Evolutionary conservation across 2,888 invertebrate species (phyloP), one percentile per base, ranked within the genome.

Genomic region (Hyppa rectilinea): DNA sequence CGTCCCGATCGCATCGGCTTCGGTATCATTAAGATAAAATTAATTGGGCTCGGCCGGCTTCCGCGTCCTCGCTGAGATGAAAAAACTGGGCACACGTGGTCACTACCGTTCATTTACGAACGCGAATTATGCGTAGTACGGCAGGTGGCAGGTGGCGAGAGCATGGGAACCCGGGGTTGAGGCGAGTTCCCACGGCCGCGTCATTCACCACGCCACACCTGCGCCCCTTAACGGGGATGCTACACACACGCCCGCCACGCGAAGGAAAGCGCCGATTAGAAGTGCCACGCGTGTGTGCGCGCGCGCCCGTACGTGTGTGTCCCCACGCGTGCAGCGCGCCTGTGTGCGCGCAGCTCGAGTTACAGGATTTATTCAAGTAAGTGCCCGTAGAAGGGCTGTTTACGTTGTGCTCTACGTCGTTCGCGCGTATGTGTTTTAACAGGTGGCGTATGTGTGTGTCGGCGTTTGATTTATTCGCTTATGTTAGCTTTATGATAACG

Each of bases 31-130:
- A 94, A 92, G 94, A 92, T 92, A 92, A 93, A 93, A 93, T 94
- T 94, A 94, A 94, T 94, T 92, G 92, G 90, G 73, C 83, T 85
- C 92, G 92, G 92, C 93, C 92, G 92, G 93, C 94, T 96, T 95
- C 95, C 95, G 95, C 93, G 92, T 93, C 89, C 85, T 85, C 86
- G 87, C 80, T 63, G 88, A 90, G 89, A 91, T 85, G 77, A 93
- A 94, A 94, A 93, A 93, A 92, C 88, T 87, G 89, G 87, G 89
- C 91, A 93, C 95, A 96, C 96, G 96, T 96, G 96, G 95, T 94
- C 95, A 96, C 95, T 95, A 96, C 96, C 95, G 95, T 95, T 95
- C 95, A 94, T 94, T 95, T 95, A 95, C 95, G 94, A 93, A 93
- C 93, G 95, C 95, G 95, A 95, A 95, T 95, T 95, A 96, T 95